Evolutionary conservation across 2,113 vertebrate species (phyloP), one percentile per base, ranked within the genome.

Genomic region (Gorsachius goisagi): DNA sequence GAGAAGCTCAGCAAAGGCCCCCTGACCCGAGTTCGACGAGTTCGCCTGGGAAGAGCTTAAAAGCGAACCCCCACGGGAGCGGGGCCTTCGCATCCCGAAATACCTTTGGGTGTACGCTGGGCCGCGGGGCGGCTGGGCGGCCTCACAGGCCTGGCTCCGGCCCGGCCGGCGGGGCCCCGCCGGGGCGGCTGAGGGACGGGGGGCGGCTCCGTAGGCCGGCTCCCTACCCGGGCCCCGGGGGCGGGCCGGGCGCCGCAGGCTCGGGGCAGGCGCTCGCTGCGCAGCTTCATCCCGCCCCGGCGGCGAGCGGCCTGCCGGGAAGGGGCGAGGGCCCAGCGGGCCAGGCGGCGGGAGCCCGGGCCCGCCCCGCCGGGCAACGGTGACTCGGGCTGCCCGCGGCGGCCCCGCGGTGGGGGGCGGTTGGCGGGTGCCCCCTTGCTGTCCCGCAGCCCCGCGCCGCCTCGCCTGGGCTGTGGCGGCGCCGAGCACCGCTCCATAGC

Each of bases 201-300:
- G 8, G 35, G 18, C 10, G 20, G 17, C 16, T 23, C 24, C 6
- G 28, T n/a, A 8, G 33, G 23, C 14, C 32, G 15, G 60, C 28
- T 33, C 10, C 53, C 4, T 78, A 28, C 89, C 73, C 47, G 85
- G 12, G 5, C 0, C 19, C 21, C 12, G 27, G 0, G 55, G 5
- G 1, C 12, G 30, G 41, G 35, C 53, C 47, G 47, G 19, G 7
- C 12, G 53, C n/a, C 28, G 47, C 15, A 2, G 26, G 17, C n/a
- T n/a, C 4, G 52, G 6, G 94, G 92, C 49, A 95, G 87, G 18
- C 4, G 26, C 76, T 97, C 85, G 26, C 90, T 58, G 35, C 26
- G 32, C 35, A 95, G 85, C 62, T 82, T 47, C 97, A 96, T 87
- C 67, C 66, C 80, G 67, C 68, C 66, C 35, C 28, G 41, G 45